Conservation (phyloP, 2,113 vertebrate genomes). For the Triplophysa siluroides region DNA sequence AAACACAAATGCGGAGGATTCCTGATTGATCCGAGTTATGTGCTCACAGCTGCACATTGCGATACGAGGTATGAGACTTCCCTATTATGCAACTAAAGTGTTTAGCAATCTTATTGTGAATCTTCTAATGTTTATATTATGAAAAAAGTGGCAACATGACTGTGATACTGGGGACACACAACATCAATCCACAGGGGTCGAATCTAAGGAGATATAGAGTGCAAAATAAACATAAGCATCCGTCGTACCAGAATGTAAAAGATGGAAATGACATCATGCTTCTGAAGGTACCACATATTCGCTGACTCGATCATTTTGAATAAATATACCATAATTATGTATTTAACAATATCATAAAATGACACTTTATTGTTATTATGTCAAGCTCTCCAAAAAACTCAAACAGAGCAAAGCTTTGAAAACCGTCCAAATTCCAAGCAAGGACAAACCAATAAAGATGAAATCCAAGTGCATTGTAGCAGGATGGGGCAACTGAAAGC, state of each 20-base stretch:
- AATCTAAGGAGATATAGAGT: conserved; percentile 45
- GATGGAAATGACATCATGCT: conserved; percentile 71
- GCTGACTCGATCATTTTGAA: background rate
- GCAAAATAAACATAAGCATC: conserved; percentile 38
- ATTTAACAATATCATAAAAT: background rate
- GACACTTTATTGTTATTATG: background rate
- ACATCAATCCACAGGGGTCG: conserved; percentile 52
- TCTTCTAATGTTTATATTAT: background rate
- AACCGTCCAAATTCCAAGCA: conserved; percentile 40
- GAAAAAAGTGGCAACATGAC: conserved; percentile 35
- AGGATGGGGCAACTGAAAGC: conserved; percentile 62
- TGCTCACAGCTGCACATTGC: conserved; percentile 68
- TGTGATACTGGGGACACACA: conserved; percentile 69
- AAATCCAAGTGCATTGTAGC: conserved; percentile 63
- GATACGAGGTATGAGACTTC: conserved; percentile 30
- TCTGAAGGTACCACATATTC: conserved; percentile 64
- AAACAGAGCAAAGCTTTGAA: background rate
- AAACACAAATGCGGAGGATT: conserved; percentile 53
- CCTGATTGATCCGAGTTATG: conserved; percentile 47
- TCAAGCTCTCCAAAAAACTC: conserved; percentile 61
- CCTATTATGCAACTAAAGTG: background rate
- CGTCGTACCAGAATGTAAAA: accelerated
- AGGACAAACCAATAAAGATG: conserved; percentile 63
- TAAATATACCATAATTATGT: background rate
- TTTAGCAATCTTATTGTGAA: background rate